These are phyloP conservation scores for Brachylomia viminalis DNA, from an alignment of 2,888 invertebrate species.

Conservation along the genomic window DNA sequence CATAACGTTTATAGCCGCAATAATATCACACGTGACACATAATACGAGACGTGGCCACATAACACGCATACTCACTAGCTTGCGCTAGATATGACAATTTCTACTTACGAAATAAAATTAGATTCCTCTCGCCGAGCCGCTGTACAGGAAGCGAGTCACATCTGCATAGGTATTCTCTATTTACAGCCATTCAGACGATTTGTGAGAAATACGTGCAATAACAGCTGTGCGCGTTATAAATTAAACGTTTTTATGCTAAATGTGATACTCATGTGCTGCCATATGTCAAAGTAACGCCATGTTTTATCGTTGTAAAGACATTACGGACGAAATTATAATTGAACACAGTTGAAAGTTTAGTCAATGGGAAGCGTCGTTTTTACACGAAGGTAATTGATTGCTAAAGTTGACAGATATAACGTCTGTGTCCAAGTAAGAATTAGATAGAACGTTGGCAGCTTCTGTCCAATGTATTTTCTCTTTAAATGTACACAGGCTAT, in stretches of 20 bases:
- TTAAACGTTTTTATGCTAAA: slow-evolving; percentile 24
- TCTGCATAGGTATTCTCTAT: slow-evolving; percentile 49
- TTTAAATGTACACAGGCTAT: no score
- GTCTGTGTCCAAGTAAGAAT: no score
- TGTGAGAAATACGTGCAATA: slow-evolving; percentile 34
- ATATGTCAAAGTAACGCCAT: slow-evolving; percentile 4
- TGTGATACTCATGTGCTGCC: neutral
- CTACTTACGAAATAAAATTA: neutral
- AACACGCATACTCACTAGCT: neutral
- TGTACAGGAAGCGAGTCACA: slow-evolving; percentile 9
- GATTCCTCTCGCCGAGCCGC: neutral
- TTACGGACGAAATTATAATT: no score
- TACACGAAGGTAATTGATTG: no score
- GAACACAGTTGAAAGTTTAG: no score
- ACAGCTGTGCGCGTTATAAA: slow-evolving; percentile 25
- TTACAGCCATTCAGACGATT: neutral
- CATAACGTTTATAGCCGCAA: slow-evolving; percentile 11
- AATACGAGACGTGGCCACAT: neutral
- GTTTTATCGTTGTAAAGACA: slow-evolving; percentile 19
- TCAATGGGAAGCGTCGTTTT: no score
- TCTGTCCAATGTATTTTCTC: no score
- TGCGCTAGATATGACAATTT: neutral
- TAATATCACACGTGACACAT: neutral
- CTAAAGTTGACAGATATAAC: neutral
- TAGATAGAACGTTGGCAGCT: no score